A percentile compares a stretch with the other conserved stretches of the same genome.
phyloP scores from a whole-genome alignment of 2,113 vertebrate genomes.

The Actinemys pallida region DNA sequence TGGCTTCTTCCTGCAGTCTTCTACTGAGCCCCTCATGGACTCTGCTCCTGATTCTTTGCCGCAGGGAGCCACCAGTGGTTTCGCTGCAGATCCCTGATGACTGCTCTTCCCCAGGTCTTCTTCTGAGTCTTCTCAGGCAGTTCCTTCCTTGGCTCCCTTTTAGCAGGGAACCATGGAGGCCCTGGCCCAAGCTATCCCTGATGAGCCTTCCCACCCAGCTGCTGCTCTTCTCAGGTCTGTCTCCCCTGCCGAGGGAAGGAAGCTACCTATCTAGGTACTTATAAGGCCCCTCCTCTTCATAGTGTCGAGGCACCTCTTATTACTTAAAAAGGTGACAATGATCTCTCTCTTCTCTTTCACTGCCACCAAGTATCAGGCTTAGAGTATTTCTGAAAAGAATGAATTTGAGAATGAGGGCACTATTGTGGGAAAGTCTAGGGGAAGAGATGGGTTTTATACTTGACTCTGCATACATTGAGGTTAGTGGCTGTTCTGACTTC shows the following conservation, averaged over 20 bases:
- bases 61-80: accelerated
- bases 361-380: neutral
- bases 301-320: neutral
- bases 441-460: neutral
- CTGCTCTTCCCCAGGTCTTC: neutral
- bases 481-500: neutral
- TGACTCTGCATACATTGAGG: neutral
- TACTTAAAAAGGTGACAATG: neutral
- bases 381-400: accelerated
- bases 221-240: neutral
- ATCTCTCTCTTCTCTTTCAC: neutral
- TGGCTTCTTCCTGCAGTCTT: neutral
- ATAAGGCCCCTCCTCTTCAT: neutral
- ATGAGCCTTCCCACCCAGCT: neutral
- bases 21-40: too few relatives aligned
- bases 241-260: neutral
- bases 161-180: neutral
- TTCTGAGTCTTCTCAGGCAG: accelerated
- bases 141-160: neutral
- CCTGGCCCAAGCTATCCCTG: accelerated
- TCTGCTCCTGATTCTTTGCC: neutral
- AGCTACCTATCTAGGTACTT: neutral
- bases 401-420: neutral
- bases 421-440: accelerated
- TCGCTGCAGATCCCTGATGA: accelerated